Base-by-base conservation (phyloP, 2,888 invertebrate genomes). In the Caenorhabditis macrosperma region DNA sequence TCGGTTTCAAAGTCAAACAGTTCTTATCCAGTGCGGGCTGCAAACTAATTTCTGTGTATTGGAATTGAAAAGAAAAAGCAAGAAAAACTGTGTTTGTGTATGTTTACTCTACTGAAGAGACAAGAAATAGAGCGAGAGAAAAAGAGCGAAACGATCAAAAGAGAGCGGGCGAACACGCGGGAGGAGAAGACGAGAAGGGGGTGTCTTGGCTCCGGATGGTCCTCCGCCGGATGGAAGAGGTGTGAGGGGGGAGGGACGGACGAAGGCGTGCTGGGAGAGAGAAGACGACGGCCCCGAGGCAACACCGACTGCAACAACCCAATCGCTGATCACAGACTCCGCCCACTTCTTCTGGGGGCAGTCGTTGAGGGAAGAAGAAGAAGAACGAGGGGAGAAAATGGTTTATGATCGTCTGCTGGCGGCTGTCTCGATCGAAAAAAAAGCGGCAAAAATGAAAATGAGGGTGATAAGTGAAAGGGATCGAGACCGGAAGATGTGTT, bases 251-350 rank as follows among this genome's bases (percentile, higher is more conserved):
- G 55, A 66, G 35, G 46, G 46, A 44, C 55, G 55, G 22, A 26
- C 33, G 28, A 26, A 50, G 46, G 35, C 46, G 38, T 60, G 28
- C 7, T n/a, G 52, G 26, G 2, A 3, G 52, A n/a, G n/a, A n/a
- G 52, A 24, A 9, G 24, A 22, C 22, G 41, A 41, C 24, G 38
- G 63, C 26, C 72, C 46, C 71, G 52, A n/a, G n/a, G 38, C 7
- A 5, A 12, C 7, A 55, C 61, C 71, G 55, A 71, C 71, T 71
- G 71, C 71, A 71, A 71, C 46, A 46, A 50, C 72, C 72, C 72
- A 72, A 72, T 72, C 63, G 72, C 72, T 72, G 72, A 72, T 72
- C 57, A 57, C 57, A 57, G 46, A 63, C 72, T 72, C 72, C 72
- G 72, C 72, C 72, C 64, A 46, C 61, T 57, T 72, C 48, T 63